Evolutionary conservation across 2,113 vertebrate species (phyloP), one percentile per base, ranked within the genome.

Genomic region (Rallus limicola): DNA sequence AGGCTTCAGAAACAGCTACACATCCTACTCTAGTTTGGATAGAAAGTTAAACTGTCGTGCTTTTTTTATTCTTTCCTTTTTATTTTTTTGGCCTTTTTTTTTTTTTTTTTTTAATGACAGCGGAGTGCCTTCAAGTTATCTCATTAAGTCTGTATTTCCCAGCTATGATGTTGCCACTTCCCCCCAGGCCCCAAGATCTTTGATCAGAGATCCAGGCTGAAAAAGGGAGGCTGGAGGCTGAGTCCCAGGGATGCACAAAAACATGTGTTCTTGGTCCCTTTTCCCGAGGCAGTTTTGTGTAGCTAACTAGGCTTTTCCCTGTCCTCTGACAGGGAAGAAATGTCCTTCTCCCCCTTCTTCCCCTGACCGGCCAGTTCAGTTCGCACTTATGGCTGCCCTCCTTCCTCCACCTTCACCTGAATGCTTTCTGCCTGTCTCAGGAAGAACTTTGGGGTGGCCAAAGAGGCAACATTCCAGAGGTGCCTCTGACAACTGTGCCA

Each of bases 61-160:
- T 29, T 13, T 11, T 8, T 58, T 28, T 23, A 34, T 14, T 10
- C 29, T 58, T 24, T 13, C 16, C 16, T 28, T 23, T 42, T 18
- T 36, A 36, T 36, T 13, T 40, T 58, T 28, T 15, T 25, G 33
- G 16, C 3, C 42, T 6, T 44, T 44, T 29, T 64, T 55, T n/a
- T 28, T 23, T 42, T 18, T 13, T 38, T 56, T 28, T 15, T 25
- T 40, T n/a, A n/a, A 33, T 16, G 10, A 25, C 7, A 72, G 34
- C 16, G 31, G 42, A 59, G 20, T 59, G 28, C 46, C 75, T 95
- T 86, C 79, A 80, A 92, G 88, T 88, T 85, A 65, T 52, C 87
- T 88, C 55, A 91, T 88, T 95, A 91, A 85, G 67, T 50, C 50
- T 88, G 40, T 67, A 34, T 95, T 93, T 94, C 76, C 38, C 26